Evolutionary conservation across 2,888 invertebrate genomes (phyloP).

Genomic region (Chrysolina haemoptera): DNA sequence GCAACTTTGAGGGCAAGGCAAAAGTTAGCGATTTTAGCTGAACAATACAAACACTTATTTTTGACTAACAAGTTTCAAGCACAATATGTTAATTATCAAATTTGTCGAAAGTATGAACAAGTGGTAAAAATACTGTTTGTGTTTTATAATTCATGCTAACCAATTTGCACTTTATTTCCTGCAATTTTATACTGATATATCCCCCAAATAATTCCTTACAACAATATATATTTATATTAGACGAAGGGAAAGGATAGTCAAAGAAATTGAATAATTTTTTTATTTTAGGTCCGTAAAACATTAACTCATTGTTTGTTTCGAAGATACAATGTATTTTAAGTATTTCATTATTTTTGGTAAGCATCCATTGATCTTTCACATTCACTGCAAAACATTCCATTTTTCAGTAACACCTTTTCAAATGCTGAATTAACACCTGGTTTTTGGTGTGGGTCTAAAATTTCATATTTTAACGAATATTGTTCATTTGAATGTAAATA

Average conservation of each 20-base stretch:
- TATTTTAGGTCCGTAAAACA: slow-evolving; percentile 36
- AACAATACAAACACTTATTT: neutral
- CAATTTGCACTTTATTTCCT: slow-evolving; percentile 37
- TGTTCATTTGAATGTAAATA: slow-evolving; percentile 25
- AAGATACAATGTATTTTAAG: slow-evolving; percentile 33
- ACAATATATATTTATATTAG: slow-evolving; percentile 32
- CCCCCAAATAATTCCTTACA: slow-evolving; percentile 29
- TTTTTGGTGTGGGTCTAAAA: slow-evolving; percentile 31
- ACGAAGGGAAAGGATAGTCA: slow-evolving; percentile 33
- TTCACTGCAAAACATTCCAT: slow-evolving; percentile 34
- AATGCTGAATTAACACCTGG: slow-evolving; percentile 29
- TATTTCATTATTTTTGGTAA: slow-evolving; percentile 36
- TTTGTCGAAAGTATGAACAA: slow-evolving; percentile 35
- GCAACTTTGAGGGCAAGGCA: slow-evolving; percentile 14
- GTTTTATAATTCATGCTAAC: slow-evolving; percentile 30
- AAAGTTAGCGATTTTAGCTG: slow-evolving; percentile 16
- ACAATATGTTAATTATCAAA: slow-evolving; percentile 28
- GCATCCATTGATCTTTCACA: slow-evolving; percentile 34
- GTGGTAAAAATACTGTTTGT: slow-evolving; percentile 32
- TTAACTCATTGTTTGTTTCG: slow-evolving; percentile 32
- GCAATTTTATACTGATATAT: slow-evolving; percentile 33
- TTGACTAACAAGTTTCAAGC: neutral
- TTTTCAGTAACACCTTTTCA: slow-evolving; percentile 28
- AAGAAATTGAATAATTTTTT: slow-evolving; percentile 31
- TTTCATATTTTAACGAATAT: slow-evolving; percentile 30